Evolutionary conservation across 2,888 invertebrate species (phyloP).

Genomic region (Abscondita cerata): DNA sequence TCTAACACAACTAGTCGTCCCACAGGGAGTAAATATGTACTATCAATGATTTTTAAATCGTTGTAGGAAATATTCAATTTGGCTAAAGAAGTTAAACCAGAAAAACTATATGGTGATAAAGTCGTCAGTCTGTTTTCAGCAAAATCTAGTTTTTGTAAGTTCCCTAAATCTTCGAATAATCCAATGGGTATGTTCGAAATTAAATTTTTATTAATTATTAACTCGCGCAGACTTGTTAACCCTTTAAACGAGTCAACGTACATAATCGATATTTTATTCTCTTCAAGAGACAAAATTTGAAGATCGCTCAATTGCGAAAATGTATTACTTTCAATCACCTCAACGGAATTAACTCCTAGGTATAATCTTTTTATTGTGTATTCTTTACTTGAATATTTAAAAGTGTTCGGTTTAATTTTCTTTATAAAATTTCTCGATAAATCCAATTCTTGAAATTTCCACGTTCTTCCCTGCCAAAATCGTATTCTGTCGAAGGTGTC

Average conservation of each 20-base stretch:
- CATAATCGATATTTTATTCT: conserved; percentile 12
- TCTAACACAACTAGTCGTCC: conserved; percentile 18
- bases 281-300: neutral
- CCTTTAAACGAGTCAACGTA: conserved; percentile 17
- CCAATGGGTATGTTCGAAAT: conserved; percentile 11
- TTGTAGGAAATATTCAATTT: conserved; percentile 25
- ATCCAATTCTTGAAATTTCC: conserved; percentile 6
- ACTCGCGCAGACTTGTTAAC: neutral
- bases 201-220: conserved; percentile 8
- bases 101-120: conserved; percentile 13
- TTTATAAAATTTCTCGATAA: conserved; percentile 21
- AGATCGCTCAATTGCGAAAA: neutral
- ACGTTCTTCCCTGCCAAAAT: conserved; percentile 15
- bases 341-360: neutral
- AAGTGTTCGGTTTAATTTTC: conserved; percentile 6
- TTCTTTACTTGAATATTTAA: conserved; percentile 6
- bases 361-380: neutral
- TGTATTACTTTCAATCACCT: neutral
- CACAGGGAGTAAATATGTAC: conserved; percentile 15
- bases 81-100: conserved; percentile 16
- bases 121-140: conserved; percentile 11
- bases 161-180: conserved; percentile 14
- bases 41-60: conserved; percentile 12
- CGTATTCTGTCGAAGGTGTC: conserved; percentile 13
- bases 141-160: conserved; percentile 12